These are phyloP conservation scores for Tylochromis polylepis DNA, from an alignment of 2,113 vertebrate species.

Conservation along the genomic window DNA sequence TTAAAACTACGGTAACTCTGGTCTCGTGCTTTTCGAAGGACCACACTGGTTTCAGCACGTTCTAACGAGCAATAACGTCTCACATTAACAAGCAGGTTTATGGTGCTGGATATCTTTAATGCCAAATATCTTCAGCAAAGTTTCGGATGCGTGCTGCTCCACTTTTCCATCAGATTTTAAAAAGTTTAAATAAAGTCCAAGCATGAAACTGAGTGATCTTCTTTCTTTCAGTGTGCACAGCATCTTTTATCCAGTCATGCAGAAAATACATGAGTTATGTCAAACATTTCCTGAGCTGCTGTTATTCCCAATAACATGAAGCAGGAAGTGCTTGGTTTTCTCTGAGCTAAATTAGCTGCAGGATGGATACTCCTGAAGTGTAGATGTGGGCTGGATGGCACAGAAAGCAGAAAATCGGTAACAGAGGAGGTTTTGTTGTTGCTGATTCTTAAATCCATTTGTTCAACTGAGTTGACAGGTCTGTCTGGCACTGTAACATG, in stretches of 20 bases:
- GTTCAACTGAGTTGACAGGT: not conserved
- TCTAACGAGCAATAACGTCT: not conserved
- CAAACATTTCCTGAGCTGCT: not conserved
- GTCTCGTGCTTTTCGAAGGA: accelerated
- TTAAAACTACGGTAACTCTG: not conserved
- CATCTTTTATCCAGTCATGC: not conserved
- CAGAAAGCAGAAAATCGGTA: not conserved
- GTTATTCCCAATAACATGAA: not conserved
- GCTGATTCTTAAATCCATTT: not conserved
- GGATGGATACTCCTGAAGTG: not conserved
- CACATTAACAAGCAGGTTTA: not conserved
- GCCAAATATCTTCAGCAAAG: not conserved
- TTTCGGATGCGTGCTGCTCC: accelerated
- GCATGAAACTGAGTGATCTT: accelerated
- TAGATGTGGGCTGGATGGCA: not conserved
- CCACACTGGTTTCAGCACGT: not conserved
- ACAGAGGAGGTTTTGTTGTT: not conserved
- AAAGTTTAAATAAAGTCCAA: not conserved
- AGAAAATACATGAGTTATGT: not conserved
- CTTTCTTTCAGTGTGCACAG: accelerated
- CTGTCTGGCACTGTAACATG: accelerated
- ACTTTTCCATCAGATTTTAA: not conserved
- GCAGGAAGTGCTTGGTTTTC: not conserved
- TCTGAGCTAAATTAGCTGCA: not conserved
- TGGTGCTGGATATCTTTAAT: not conserved